These are phyloP conservation scores for Ophion slaviceki DNA, from an alignment of 2,888 invertebrate species.

Conservation along the genomic window DNA sequence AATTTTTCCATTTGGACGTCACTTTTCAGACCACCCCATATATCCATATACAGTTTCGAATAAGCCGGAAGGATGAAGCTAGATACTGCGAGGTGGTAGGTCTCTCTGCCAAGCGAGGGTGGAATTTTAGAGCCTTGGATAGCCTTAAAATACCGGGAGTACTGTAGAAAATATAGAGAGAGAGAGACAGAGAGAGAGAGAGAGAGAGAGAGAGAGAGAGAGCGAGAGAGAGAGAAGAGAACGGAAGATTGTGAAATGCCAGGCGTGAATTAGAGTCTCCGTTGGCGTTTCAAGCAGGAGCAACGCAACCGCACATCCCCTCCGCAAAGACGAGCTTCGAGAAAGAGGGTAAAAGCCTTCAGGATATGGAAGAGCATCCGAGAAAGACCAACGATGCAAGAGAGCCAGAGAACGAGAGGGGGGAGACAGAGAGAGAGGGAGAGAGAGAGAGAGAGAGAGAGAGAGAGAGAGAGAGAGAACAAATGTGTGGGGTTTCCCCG, in stretches of 20 bases:
- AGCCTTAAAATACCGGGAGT: conserved; percentile 81
- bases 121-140: conserved; percentile 80
- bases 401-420: not conserved
- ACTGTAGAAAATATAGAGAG: conserved; percentile 52
- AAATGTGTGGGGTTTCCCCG: conserved; percentile 25
- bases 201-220: conserved; percentile 57
- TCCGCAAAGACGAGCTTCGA: not conserved
- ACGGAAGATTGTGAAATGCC: conserved; percentile 75
- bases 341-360: conserved; percentile 37
- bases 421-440: not conserved
- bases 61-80: conserved; percentile 54
- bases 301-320: conserved; percentile 50
- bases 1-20: too few relatives aligned
- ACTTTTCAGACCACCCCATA: too few relatives aligned
- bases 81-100: conserved; percentile 62
- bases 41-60: conserved; percentile 9
- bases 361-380: conserved; percentile 18
- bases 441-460: conserved; percentile 1
- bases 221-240: conserved; percentile 27
- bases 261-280: conserved; percentile 80
- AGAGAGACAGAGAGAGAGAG: conserved; percentile 41
- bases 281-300: conserved; percentile 55
- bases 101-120: conserved; percentile 71
- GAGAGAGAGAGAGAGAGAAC: conserved; percentile 1
- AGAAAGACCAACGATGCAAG: too few relatives aligned